phyloP scores from a whole-genome alignment of 1,140 invertebrate genomes.

The Anoplophora glabripennis region DNA sequence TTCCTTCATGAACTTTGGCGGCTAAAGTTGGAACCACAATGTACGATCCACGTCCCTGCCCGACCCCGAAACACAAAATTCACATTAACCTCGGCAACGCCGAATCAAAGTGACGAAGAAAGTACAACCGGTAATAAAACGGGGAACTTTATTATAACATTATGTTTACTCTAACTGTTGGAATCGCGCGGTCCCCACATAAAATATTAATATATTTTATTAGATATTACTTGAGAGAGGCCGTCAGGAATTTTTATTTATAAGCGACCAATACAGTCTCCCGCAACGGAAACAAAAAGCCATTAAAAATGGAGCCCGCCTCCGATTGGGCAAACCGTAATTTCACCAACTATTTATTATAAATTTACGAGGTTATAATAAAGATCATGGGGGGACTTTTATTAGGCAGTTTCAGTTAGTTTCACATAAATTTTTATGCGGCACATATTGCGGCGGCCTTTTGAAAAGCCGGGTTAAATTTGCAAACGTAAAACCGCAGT shows the following conservation, averaged over 20 bases:
- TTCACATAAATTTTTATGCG: not conserved
- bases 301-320: conserved; percentile 18
- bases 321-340: conserved; percentile 15
- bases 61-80: no score
- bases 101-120: no score
- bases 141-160: no score
- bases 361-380: conserved; percentile 24
- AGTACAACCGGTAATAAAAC: no score
- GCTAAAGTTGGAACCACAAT: no score
- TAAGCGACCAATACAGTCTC: conserved; percentile 9
- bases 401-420: conserved; percentile 1
- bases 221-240: not conserved
- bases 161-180: no score
- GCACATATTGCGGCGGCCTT: not conserved
- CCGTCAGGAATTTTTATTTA: conserved; percentile 17
- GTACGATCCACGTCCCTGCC: no score
- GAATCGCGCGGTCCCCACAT: no score
- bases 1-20: no score
- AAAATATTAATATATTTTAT: no score
- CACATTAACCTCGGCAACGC: no score
- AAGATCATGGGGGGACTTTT: conserved; percentile 13
- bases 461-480: not conserved
- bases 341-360: conserved; percentile 16
- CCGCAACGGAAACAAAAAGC: conserved; percentile 14
- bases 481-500: not conserved